phyloP scores from a whole-genome alignment of 2,888 invertebrate genomes.

The Clitarchus hookeri region DNA sequence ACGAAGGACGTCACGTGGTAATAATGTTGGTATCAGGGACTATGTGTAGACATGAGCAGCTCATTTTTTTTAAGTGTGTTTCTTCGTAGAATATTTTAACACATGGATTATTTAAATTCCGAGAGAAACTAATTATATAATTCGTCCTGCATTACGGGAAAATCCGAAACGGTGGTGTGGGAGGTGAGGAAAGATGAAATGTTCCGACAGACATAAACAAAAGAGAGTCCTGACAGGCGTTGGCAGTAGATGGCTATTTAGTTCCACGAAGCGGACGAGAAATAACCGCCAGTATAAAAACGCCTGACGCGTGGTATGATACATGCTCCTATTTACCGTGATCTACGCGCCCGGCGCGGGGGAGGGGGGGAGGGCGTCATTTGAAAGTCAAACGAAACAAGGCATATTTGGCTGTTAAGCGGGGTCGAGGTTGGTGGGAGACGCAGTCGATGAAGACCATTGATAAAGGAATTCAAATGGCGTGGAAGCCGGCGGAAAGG shows the following conservation, averaged over 20 bases:
- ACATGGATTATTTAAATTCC: background rate
- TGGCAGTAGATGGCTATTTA: constrained; percentile 14
- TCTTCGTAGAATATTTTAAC: background rate
- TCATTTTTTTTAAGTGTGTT: background rate
- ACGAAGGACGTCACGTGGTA: background rate
- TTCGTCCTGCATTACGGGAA: background rate
- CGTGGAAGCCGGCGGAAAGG: no score
- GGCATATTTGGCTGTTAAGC: background rate
- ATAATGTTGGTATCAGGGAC: background rate
- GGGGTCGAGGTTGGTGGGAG: background rate
- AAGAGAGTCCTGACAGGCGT: background rate
- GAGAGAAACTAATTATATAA: background rate
- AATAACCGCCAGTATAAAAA: background rate
- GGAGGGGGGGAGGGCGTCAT: background rate
- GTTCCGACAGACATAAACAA: constrained; percentile 4
- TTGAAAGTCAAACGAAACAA: constrained; percentile 14
- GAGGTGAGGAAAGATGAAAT: background rate
- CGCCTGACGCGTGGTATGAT: background rate
- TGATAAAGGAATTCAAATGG: background rate
- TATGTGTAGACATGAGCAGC: background rate
- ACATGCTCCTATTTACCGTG: background rate
- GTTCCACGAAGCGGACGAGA: background rate
- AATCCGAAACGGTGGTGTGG: background rate
- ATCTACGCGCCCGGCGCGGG: background rate
- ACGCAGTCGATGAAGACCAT: background rate